Percentiles rank a stretch among this genome's conserved stretches.
phyloP scores from a whole-genome alignment of 2,113 vertebrate species.

The Laterallus jamaicensis region DNA sequence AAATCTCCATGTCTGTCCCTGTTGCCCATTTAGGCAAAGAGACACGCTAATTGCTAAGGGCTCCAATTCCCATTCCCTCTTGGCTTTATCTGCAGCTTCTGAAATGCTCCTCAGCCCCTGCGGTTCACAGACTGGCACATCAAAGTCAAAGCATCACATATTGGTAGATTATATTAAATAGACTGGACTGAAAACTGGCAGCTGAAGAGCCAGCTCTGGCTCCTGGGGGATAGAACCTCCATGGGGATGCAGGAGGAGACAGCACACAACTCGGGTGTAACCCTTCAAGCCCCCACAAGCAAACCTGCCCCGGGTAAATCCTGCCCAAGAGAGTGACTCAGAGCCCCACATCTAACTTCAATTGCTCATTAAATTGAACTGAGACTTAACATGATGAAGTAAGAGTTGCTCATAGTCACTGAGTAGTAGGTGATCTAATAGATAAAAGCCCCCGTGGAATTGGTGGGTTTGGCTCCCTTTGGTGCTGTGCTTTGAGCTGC shows the following conservation, averaged over 20 bases:
- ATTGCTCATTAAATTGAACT: neutral
- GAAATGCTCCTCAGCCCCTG: neutral
- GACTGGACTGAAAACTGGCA: neutral
- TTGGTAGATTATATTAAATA: neutral
- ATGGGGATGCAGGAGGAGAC: neutral
- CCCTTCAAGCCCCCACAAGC: neutral
- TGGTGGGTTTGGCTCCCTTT: neutral
- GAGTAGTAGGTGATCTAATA: neutral
- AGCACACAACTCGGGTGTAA: neutral
- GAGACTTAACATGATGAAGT: neutral
- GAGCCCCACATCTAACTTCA: neutral
- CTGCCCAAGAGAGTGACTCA: neutral
- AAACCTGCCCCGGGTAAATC: neutral
- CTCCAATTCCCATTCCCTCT: neutral
- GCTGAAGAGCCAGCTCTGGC: neutral
- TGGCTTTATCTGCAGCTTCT: neutral
- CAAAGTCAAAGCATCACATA: rapidly evolving
- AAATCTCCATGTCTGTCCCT: neutral
- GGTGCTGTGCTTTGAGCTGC: neutral
- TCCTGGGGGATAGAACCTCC: neutral
- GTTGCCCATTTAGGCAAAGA: neutral
- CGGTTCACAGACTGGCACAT: neutral
- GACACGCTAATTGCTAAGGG: neutral
- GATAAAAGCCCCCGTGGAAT: neutral
- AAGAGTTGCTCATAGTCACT: neutral